Base-by-base conservation (phyloP, 1,140 invertebrate species). In the Atta cephalotes region DNA sequence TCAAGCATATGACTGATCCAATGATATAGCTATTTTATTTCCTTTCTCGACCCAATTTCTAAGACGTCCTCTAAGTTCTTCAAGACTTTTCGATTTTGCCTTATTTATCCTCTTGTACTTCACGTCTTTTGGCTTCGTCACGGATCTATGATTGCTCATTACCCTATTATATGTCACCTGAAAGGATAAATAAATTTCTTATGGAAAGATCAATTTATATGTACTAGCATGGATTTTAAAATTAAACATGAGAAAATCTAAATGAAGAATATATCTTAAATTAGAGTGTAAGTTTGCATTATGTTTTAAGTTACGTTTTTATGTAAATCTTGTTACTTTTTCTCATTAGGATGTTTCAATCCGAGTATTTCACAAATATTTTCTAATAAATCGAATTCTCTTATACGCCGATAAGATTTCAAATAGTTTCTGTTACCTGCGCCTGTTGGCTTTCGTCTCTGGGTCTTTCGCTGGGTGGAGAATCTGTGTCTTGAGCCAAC, bases 101-200 rank as follows among this genome's bases (percentile, higher is more conserved):
- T 98, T 98, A 92, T 98, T 98, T 94, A 98, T 98, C 88, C 98
- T 96, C 93, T 98, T 98, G 95, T 98, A 98, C 94, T 98, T 98
- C 6, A 98, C 97, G 92, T 98, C 98, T 95, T 98, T 98, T 79
- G 98, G 98, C 94, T 98, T 98, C 3, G 97, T 98, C 62, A 98
- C 98, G 65, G 97, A 98, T 86, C 98, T 96, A 94, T 98, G 98
- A 94, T 98, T 98, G 35, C 97, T 97, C 98, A 98, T 98, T 66
- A 98, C 97, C 88, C 98, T 95, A 94, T 98, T 98, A 94, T 98
- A 98, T 10, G 97, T 97, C 16, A 98, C 97, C 92, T 97, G 96
- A 60, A 93, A 93, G n/a, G 18, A 65, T 9, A 72, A 84, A 35
- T 16, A 51, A 21, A 58, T 25, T 9, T 10, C 16, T 53, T 65